These are phyloP conservation scores for Hydropsyche tenuis DNA, from an alignment of 1,140 invertebrate genomes.

Conservation along the genomic window DNA sequence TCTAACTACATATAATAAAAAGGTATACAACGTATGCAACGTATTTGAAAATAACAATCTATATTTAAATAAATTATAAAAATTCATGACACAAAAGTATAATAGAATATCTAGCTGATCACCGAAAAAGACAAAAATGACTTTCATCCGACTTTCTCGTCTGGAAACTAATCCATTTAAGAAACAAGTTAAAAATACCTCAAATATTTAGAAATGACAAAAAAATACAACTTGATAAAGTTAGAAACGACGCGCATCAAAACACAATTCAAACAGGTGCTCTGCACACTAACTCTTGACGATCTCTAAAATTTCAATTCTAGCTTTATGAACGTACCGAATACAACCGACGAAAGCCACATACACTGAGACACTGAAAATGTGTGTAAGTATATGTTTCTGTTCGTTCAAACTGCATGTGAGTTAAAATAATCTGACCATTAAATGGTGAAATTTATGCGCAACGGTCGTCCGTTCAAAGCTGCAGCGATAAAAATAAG, in stretches of 20 bases:
- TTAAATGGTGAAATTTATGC: constrained; percentile 13
- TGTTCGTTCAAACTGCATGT: neutral
- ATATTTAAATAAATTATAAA: no score
- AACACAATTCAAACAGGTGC: constrained; percentile 18
- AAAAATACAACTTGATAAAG: no score
- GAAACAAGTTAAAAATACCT: no score
- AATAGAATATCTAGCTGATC: no score
- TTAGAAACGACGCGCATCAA: neutral
- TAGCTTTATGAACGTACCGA: neutral
- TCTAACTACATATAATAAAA: no score
- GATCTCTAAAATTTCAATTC: constrained; percentile 3
- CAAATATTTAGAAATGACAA: no score
- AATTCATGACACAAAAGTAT: no score
- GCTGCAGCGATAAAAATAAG: constrained; percentile 2
- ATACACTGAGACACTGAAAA: neutral
- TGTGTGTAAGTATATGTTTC: neutral
- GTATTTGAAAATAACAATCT: no score
- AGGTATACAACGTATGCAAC: no score
- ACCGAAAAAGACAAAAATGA: no score
- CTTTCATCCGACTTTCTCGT: no score
- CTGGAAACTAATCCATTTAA: no score
- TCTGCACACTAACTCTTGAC: neutral
- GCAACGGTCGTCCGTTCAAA: neutral
- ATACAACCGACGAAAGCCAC: neutral
- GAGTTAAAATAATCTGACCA: constrained; percentile 14